These are phyloP conservation scores for Planiliza haematocheilus DNA, from an alignment of 2,113 vertebrate genomes.

Conservation along the genomic window DNA sequence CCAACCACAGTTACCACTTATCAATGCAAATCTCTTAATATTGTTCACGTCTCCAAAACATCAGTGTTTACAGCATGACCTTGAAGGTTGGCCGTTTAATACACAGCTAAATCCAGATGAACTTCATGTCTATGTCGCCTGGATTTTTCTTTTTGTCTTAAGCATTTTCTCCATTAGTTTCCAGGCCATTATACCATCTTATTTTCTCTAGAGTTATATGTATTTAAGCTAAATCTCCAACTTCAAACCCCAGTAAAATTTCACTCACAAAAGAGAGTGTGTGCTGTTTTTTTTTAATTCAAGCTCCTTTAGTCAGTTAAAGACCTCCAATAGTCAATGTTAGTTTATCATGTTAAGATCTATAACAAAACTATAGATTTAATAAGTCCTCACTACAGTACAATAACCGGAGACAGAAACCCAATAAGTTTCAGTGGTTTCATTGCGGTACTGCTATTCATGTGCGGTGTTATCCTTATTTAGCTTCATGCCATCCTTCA, in stretches of 20 bases:
- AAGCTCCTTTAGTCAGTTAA: background rate
- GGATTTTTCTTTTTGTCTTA: too few species aligned
- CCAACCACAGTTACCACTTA: background rate
- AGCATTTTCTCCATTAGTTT: background rate
- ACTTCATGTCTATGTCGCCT: too few species aligned
- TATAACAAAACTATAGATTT: background rate
- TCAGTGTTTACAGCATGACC: too few species aligned
- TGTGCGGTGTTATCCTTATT: background rate
- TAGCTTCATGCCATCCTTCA: background rate
- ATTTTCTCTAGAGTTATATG: too few species aligned
- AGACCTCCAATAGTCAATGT: background rate
- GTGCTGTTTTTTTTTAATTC: too few species aligned
- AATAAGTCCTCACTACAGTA: background rate
- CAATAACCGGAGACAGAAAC: background rate
- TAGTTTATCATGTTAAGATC: background rate
- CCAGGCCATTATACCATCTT: background rate
- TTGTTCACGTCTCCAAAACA: background rate
- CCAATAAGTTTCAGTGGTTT: conserved; percentile 29
- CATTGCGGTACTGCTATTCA: background rate
- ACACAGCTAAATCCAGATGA: too few species aligned
- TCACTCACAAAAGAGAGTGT: too few species aligned
- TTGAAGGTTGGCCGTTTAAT: too few species aligned
- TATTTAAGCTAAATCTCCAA: too few species aligned
- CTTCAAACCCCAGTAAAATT: too few species aligned
- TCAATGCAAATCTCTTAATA: background rate